phyloP scores from a whole-genome alignment of 2,888 invertebrate species.

The Caenorhabditis plicata region DNA sequence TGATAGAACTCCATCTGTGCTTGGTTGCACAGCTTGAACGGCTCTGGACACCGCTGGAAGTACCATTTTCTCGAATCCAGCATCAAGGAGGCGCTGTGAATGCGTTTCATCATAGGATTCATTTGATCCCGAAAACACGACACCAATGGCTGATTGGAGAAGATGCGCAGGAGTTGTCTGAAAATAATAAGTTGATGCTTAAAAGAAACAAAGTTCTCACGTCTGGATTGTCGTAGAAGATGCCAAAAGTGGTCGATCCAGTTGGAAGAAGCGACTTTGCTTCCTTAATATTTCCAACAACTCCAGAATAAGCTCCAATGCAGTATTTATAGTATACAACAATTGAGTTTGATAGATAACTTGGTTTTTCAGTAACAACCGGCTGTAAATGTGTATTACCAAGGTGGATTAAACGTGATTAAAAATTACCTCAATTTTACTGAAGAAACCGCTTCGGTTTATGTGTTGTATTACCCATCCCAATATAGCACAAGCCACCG shows the following conservation, averaged over 20 bases:
- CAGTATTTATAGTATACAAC: slow-evolving; percentile 56
- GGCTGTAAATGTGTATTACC: slow-evolving; percentile 12
- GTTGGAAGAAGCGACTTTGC: slow-evolving; percentile 33
- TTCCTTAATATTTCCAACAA: slow-evolving; percentile 26
- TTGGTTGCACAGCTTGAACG: slow-evolving; percentile 40
- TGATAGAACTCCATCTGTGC: slow-evolving; percentile 37
- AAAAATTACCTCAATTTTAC: slow-evolving; percentile 28
- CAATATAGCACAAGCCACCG: slow-evolving; percentile 35
- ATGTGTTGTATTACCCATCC: slow-evolving; percentile 38
- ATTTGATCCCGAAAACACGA: slow-evolving; percentile 38
- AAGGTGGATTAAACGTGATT: not conserved
- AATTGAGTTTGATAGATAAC: slow-evolving; percentile 30
- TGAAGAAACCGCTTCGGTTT: slow-evolving; percentile 42
- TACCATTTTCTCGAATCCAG: slow-evolving; percentile 53
- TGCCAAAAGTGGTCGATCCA: slow-evolving; percentile 40
- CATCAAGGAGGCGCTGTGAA: slow-evolving; percentile 39
- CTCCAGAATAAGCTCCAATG: slow-evolving; percentile 43
- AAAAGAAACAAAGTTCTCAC: slow-evolving; percentile 6
- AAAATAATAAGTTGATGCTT: slow-evolving; percentile 2
- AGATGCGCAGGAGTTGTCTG: slow-evolving; percentile 26
- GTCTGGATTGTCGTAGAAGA: slow-evolving; percentile 55
- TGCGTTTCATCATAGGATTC: slow-evolving; percentile 39
- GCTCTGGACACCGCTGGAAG: slow-evolving; percentile 41
- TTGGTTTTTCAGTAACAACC: slow-evolving; percentile 20
- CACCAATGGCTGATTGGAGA: slow-evolving; percentile 55